Evolutionary conservation across 2,113 vertebrate species (phyloP).

Genomic region (Syrrhaptes paradoxus): DNA sequence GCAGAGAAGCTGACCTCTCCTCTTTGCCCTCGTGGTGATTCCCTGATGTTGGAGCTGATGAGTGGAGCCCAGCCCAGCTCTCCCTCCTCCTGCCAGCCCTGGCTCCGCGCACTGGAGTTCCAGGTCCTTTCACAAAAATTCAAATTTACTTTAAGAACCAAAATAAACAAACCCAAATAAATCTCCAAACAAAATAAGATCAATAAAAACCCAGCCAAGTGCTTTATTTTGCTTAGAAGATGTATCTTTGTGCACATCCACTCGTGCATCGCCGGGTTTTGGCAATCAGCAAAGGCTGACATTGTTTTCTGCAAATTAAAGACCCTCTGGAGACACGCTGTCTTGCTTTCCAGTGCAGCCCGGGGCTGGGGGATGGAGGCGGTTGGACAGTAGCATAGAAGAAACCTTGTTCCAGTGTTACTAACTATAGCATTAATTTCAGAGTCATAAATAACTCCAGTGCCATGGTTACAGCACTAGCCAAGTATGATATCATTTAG

Average conservation of each 20-base stretch:
- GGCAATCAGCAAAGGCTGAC: slow-evolving; percentile 18
- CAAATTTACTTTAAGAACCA: not conserved
- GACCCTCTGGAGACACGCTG: slow-evolving; percentile 45
- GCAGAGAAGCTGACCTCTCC: not conserved
- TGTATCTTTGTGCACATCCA: not conserved
- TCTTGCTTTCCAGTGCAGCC: slow-evolving; percentile 43
- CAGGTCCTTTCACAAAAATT: slow-evolving; percentile 8
- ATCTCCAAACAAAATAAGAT: not conserved
- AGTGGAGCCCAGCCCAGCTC: fast-evolving
- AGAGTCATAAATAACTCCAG: slow-evolving; percentile 65
- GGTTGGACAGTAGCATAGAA: slow-evolving; percentile 57
- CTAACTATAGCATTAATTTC: slow-evolving; percentile 70
- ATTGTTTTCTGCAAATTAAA: slow-evolving; percentile 40
- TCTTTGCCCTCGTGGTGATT: not conserved
- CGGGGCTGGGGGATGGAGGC: not conserved
- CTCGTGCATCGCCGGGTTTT: not conserved
- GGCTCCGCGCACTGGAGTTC: not conserved
- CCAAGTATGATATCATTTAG: slow-evolving; percentile 70
- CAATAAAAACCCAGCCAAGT: slow-evolving; percentile 1
- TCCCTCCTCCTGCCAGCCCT: not conserved
- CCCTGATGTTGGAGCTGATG: not conserved
- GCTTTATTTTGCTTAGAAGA: slow-evolving; percentile 32
- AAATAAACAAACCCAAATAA: not conserved
- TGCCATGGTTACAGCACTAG: slow-evolving; percentile 60
- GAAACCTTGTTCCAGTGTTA: slow-evolving; percentile 59